A percentile compares a stretch with the other conserved stretches of the same genome.
phyloP scores from a whole-genome alignment of 2,888 invertebrate species.

The Melinaea menophilus region DNA sequence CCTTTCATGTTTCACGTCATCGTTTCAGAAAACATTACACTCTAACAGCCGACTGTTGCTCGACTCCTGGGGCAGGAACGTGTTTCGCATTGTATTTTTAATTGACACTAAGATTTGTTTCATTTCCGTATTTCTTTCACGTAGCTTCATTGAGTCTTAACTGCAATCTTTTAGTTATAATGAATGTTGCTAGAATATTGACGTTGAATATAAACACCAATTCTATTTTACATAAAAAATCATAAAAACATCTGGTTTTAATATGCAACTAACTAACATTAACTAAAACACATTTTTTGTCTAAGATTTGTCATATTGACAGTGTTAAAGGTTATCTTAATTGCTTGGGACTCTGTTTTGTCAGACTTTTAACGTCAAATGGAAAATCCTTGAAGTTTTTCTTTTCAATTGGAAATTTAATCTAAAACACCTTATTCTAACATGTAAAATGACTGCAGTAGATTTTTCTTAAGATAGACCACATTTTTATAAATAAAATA shows the following conservation, averaged over 20 bases:
- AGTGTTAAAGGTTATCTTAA: background rate
- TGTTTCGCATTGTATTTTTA: conserved; percentile 13
- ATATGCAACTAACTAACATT: background rate
- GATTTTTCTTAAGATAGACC: background rate
- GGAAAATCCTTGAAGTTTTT: too few species aligned
- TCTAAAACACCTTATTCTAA: too few species aligned
- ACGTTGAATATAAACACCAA: too few species aligned
- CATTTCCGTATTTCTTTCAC: background rate
- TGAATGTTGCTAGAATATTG: too few species aligned
- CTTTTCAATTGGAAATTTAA: too few species aligned
- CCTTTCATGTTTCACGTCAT: conserved; percentile 29
- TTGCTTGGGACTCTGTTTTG: background rate
- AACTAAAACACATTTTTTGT: background rate
- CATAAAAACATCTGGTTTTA: too few species aligned
- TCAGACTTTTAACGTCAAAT: background rate
- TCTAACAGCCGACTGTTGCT: conserved; percentile 25
- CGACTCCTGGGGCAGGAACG: conserved; percentile 15
- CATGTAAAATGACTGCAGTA: too few species aligned
- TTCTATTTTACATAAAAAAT: background rate
- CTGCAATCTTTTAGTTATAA: background rate
- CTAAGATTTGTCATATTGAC: background rate
- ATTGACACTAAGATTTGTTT: background rate
- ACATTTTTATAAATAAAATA: too few species aligned
- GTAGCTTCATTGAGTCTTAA: background rate
- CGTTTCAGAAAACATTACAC: conserved; percentile 31